Base-by-base conservation (phyloP, 2,888 invertebrate genomes). In the Dasypogon diadema region DNA sequence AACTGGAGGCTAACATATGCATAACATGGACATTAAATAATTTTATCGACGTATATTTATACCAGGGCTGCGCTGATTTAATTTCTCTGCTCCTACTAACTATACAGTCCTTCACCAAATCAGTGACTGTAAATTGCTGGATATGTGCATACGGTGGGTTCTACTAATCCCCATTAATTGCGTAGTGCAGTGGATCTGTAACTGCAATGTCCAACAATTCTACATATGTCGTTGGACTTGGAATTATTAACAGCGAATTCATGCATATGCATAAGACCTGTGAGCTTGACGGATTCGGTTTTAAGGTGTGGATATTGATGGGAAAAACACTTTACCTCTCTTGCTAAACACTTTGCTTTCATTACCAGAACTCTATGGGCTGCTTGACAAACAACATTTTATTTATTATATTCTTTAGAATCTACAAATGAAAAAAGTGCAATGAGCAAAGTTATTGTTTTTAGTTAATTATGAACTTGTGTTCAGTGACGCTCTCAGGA, bases 141-240 rank as follows among this genome's bases (percentile, higher is more conserved):
- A 37, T 12, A 60, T 60, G 18, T 60, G 42, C 60, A 60, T 18
- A 37, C 34, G 60, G 6, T 37, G 37, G 12, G 37, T 37, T 42
- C 8, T 24, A 12, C 60, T 34, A 26, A 14, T 14, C 60, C 16
- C 60, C 12, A 8, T 14, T n/a, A n/a, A n/a, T 48, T 14, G 48
- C 48, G 48, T 14, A n/a, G 16, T 24, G 14, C 5, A 34, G 16
- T 60, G 16, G 60, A 60, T 16, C 34, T 42, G 42, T 12, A 42
- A 12, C 12, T 12, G 2, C 42, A 42, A 8, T 42, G 56, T 22
- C n/a, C 46, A 46, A n/a, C 12, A 16, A n/a, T 56, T 60, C 18
- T 60, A 12, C 60, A 37, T 60, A 60, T 60, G 60, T 60, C 60
- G 37, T 34, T 60, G 34, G 37, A 60, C 60, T 60, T 60, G 34